Evolutionary conservation across 1,140 invertebrate species (phyloP).

Genomic region (Drosophila carrolli): DNA sequence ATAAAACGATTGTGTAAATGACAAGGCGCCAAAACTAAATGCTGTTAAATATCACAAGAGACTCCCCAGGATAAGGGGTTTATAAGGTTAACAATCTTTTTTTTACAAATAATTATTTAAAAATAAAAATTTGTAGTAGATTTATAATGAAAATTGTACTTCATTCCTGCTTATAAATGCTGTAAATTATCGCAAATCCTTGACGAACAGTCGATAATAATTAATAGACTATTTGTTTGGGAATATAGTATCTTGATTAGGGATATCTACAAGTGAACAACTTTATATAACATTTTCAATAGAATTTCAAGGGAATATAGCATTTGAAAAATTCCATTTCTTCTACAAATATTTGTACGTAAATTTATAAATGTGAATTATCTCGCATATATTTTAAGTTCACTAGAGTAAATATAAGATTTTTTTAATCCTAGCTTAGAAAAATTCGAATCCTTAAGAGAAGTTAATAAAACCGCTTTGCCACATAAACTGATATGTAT

Average conservation of each 20-base stretch:
- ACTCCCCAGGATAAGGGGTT: background rate
- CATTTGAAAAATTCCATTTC: no score
- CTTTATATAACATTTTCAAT: no score
- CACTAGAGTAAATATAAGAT: no score
- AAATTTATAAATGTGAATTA: no score
- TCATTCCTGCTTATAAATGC: background rate
- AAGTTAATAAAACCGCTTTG: no score
- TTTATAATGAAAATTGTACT: background rate
- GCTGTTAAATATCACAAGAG: background rate
- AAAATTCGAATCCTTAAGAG: no score
- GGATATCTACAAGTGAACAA: no score
- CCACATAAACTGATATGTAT: no score
- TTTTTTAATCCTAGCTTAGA: no score
- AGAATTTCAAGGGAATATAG: no score
- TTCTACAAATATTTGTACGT: no score
- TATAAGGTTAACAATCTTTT: background rate
- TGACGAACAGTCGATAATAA: background rate
- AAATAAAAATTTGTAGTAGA: background rate
- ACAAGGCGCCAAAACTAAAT: background rate
- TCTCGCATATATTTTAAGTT: no score
- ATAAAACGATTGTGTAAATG: constrained; percentile 8
- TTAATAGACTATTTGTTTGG: background rate
- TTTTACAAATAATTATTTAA: background rate
- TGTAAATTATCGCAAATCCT: background rate
- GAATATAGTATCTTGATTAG: background rate